Evolutionary conservation across 2,797 vertebrate genomes (phyloP), one percentile per base, ranked within the genome.

Genomic region (Tympanoctomys barrerae): DNA sequence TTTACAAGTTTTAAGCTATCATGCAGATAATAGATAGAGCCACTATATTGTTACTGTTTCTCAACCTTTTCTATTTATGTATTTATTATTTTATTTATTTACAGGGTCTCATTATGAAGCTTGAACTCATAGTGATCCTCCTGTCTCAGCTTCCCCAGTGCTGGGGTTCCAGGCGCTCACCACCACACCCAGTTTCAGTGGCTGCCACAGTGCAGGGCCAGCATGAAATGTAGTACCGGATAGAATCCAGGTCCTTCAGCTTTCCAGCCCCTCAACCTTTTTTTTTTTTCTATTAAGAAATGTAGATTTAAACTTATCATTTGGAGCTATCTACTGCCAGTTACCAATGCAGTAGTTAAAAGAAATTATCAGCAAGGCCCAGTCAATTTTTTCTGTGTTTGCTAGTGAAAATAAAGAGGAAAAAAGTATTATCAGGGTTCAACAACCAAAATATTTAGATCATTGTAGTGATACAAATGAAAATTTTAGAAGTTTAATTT

Each of bases 301-400:
- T 8, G 4, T 93, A 89, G 71, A 84, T 78, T 92, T n/a, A 96
- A 95, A 90, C 13, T 66, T 8, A 7, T 13, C 61, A 79, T 52
- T 94, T 49, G 49, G 78, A 80, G 18, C 68, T 2, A 21, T 94
- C 70, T 94, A 46, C 82, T 79, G 85, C 87, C 62, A 93, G 61
- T 87, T 94, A 92, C 14, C 33, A 89, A 82, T 54, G 3, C 90
- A 33, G 64, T 95, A 94, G 92, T 46, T 96, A 77, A 89, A 21
- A 94, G 57, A 87, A 78, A 91, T 2, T 94, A 87, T 96, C 57
- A 84, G 42, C 80, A 79, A 95, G n/a, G 54, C 85, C 89, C 82
- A 96, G 87, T 86, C 49, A 88, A 11, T 19, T 82, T 94, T 82
- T 86, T 68, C 36, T 77, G 70, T 92, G 39, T 95, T 81, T 90